Evolutionary conservation across 1,140 invertebrate genomes (phyloP).

Genomic region (Potamilus streckersoni): DNA sequence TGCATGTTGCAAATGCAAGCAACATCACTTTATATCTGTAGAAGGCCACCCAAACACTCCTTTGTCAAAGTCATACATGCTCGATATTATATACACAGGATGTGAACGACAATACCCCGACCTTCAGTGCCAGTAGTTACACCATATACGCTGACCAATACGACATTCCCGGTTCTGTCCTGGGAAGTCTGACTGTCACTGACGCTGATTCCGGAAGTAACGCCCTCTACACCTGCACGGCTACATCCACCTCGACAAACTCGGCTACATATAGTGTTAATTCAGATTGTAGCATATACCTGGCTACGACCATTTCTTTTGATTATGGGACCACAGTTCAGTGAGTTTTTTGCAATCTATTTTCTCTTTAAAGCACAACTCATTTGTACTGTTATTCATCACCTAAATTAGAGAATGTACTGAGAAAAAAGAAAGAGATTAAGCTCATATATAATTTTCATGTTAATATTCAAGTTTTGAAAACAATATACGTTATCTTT

Average conservation of each 20-base stretch:
- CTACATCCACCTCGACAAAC: neutral
- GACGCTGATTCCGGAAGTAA: conserved; percentile 14
- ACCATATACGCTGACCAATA: conserved; percentile 1
- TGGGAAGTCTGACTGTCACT: neutral
- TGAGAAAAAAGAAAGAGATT: too few species aligned
- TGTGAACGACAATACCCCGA: conserved; percentile 12
- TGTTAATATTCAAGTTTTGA: too few species aligned
- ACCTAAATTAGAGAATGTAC: too few species aligned
- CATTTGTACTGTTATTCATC: too few species aligned
- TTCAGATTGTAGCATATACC: conserved; percentile 8
- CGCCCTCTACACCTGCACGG: conserved; percentile 6
- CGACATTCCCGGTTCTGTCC: neutral
- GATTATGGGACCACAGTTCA: neutral
- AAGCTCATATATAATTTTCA: too few species aligned
- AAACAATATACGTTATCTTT: too few species aligned
- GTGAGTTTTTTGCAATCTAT: neutral
- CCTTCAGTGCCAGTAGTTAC: neutral
- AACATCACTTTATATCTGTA: too few species aligned
- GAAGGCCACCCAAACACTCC: too few species aligned
- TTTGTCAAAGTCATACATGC: too few species aligned
- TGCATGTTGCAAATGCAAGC: too few species aligned
- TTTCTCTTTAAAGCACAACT: too few species aligned
- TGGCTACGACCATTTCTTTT: conserved; percentile 4
- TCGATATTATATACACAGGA: neutral
- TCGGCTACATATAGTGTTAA: conserved; percentile 4